A percentile compares a stretch with the other conserved stretches of the same genome.
These are phyloP conservation scores for Acyrthosiphon pisum DNA, from an alignment of 1,140 invertebrate genomes.

Conservation along the genomic window DNA sequence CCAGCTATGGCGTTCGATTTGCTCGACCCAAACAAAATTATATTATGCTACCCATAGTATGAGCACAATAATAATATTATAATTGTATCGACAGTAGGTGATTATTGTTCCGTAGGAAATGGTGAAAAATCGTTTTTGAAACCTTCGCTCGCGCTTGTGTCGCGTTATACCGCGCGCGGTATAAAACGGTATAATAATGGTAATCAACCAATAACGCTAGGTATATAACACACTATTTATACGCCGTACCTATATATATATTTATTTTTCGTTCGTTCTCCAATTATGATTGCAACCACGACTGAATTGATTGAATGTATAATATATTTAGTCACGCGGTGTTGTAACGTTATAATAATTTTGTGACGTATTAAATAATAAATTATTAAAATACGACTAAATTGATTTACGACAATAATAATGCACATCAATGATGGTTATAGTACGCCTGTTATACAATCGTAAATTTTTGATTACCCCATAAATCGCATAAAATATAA, in stretches of 20 bases:
- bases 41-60: neutral
- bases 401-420: constrained; percentile 16
- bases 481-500: neutral
- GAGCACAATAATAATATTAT: too few species aligned
- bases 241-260: neutral
- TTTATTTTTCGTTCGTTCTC: neutral
- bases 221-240: neutral
- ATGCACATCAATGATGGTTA: neutral
- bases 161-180: neutral
- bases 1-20: too few species aligned
- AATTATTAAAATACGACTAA: neutral
- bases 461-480: neutral
- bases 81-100: neutral
- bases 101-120: neutral
- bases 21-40: neutral
- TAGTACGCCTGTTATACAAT: neutral
- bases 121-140: neutral
- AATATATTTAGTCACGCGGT: neutral
- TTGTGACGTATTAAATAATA: neutral
- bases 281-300: neutral
- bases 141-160: neutral
- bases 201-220: neutral
- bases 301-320: neutral
- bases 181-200: neutral
- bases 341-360: constrained; percentile 18